Evolutionary conservation across 2,888 invertebrate species (phyloP).

Genomic region (Volucella bombylans): DNA sequence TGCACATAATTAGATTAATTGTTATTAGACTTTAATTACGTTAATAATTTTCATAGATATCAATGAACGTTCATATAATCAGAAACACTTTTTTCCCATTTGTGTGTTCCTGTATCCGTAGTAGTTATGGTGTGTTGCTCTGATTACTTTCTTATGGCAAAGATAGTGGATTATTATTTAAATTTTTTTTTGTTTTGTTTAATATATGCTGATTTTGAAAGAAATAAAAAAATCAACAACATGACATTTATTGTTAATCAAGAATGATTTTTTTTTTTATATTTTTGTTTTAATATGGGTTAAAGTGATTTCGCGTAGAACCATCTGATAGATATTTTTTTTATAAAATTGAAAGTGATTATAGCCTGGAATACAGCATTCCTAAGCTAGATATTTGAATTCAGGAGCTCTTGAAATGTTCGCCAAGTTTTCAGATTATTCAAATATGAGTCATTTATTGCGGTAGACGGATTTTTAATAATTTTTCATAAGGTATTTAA

Average conservation of each 20-base stretch:
- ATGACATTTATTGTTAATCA: slow-evolving; percentile 81
- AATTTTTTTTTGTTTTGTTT: background rate
- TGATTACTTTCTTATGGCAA: slow-evolving; percentile 17
- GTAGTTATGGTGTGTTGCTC: background rate
- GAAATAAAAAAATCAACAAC: slow-evolving; percentile 79
- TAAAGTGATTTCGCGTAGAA: background rate
- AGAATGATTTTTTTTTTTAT: slow-evolving; percentile 26
- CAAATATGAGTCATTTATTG: background rate
- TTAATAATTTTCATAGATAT: slow-evolving; percentile 68
- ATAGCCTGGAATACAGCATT: too few relatives aligned
- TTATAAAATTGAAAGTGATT: too few relatives aligned
- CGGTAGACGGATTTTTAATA: background rate
- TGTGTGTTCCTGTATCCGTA: slow-evolving; percentile 5
- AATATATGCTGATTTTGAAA: slow-evolving; percentile 21
- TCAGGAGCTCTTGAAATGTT: background rate
- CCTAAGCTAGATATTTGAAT: too few relatives aligned
- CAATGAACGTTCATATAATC: slow-evolving; percentile 48
- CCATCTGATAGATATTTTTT: too few relatives aligned
- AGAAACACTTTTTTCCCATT: slow-evolving; percentile 9
- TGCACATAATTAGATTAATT: slow-evolving; percentile 76
- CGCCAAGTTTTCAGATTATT: slow-evolving; percentile 20
- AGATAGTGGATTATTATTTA: slow-evolving; percentile 19
- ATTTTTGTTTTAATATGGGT: background rate
- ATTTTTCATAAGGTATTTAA: too few relatives aligned
- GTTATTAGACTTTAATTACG: slow-evolving; percentile 77